phyloP scores from a whole-genome alignment of 2,888 invertebrate genomes.

The Rhamphomyia laevipes region DNA sequence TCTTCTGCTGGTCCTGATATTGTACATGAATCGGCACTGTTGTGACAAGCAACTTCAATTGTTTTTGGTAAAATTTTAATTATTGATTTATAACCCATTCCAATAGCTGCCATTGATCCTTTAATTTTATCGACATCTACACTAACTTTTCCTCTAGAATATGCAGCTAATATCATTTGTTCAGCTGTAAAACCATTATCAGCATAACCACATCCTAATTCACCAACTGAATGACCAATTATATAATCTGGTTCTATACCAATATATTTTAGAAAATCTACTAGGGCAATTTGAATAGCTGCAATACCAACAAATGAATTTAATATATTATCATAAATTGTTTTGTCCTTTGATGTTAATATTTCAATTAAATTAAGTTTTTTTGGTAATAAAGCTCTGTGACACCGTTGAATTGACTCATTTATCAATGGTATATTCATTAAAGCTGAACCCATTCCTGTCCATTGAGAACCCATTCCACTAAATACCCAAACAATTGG shows the following conservation, averaged over 20 bases:
- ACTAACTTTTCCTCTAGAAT: slow-evolving; percentile 68
- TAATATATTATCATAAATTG: slow-evolving; percentile 49
- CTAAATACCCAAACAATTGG: slow-evolving; percentile 83
- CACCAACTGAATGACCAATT: slow-evolving; percentile 84
- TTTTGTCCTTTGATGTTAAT: slow-evolving; percentile 47
- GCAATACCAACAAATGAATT: slow-evolving; percentile 62
- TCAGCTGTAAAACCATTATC: slow-evolving; percentile 80
- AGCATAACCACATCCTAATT: slow-evolving; percentile 87
- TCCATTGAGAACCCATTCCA: slow-evolving; percentile 82
- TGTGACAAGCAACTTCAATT: slow-evolving; percentile 77
- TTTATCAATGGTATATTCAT: slow-evolving; percentile 62
- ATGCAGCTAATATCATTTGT: slow-evolving; percentile 73
- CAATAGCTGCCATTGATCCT: slow-evolving; percentile 84
- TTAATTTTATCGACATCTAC: slow-evolving; percentile 53
- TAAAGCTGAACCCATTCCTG: slow-evolving; percentile 63
- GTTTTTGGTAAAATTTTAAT: slow-evolving; percentile 52
- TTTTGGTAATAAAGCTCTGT: slow-evolving; percentile 43
- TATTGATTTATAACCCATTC: slow-evolving; percentile 46
- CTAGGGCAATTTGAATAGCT: slow-evolving; percentile 47
- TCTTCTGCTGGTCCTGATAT: slow-evolving; percentile 69
- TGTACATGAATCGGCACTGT: slow-evolving; percentile 72
- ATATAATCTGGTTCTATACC: slow-evolving; percentile 59
- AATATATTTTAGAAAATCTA: slow-evolving; percentile 47
- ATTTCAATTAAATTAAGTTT: slow-evolving; percentile 51
- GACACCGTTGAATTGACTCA: slow-evolving; percentile 50